These are phyloP conservation scores for Zoanthus solanderi DNA, from an alignment of 92 coral and sea anemone species.

Conservation along the genomic window DNA sequence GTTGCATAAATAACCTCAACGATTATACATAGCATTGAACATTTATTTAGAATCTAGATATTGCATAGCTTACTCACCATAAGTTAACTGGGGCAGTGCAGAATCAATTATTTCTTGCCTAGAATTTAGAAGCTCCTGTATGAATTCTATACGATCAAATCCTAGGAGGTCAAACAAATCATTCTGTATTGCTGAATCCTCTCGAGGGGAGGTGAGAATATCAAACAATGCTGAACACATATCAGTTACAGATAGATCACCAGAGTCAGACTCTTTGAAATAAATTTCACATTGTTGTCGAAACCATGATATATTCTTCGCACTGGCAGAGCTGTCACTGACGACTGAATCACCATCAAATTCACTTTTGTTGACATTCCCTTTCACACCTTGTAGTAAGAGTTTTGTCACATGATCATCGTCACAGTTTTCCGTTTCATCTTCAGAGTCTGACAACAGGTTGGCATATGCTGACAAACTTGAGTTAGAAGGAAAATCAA, in stretches of 20 bases:
- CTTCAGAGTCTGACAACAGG: constrained; percentile 79
- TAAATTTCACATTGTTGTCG: constrained; percentile 77
- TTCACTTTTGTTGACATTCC: constrained; percentile 15
- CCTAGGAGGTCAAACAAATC: constrained; percentile 95
- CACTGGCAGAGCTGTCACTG: constrained; percentile 1
- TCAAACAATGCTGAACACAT: constrained; percentile 97
- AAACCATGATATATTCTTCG: constrained; percentile 75
- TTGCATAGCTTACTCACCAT: constrained; percentile 15
- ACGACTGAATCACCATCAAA: neutral
- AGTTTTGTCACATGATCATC: constrained; percentile 45
- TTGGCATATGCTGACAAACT: constrained; percentile 24
- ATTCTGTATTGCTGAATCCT: constrained; percentile 86
- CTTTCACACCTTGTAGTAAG: constrained; percentile 37
- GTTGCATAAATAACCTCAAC: neutral
- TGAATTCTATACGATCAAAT: constrained; percentile 94
- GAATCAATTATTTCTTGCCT: constrained; percentile 72
- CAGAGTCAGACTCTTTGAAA: constrained; percentile 67
- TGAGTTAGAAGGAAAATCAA: constrained; percentile 48
- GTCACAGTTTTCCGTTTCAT: constrained; percentile 57
- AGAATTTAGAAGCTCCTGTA: constrained; percentile 76
- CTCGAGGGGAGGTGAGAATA: constrained; percentile 87
- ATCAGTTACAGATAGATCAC: constrained; percentile 75
- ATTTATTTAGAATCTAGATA: neutral
- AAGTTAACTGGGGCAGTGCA: constrained; percentile 25
- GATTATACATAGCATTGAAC: neutral